Conservation (phyloP, 2,113 vertebrate genomes). For the Dinomys branickii region DNA sequence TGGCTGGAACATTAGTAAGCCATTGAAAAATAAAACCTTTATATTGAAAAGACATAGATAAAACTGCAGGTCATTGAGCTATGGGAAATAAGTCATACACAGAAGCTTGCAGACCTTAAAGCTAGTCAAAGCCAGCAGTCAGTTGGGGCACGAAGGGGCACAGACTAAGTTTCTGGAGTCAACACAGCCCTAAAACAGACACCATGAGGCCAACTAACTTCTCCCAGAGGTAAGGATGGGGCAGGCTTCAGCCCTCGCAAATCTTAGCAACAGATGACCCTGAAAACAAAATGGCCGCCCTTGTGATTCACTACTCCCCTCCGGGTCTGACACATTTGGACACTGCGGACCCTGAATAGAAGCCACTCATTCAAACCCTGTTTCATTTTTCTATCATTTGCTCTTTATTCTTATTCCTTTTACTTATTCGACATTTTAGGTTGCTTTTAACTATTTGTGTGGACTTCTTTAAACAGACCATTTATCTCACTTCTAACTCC, state of each 20-base stretch:
- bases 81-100: neutral
- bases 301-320: neutral
- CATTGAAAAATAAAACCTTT: neutral
- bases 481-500: neutral
- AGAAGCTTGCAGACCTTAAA: neutral
- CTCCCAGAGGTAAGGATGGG: neutral
- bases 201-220: neutral
- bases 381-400: neutral
- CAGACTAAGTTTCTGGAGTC: neutral
- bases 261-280: neutral
- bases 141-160: neutral
- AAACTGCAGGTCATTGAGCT: neutral
- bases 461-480: neutral
- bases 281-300: neutral
- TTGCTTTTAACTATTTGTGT: neutral
- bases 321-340: neutral
- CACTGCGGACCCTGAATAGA: neutral
- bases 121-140: neutral
- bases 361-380: neutral
- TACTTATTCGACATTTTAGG: neutral
- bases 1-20: neutral
- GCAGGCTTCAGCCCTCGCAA: neutral
- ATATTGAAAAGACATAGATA: neutral
- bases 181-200: neutral
- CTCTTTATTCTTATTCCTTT: neutral